Base-by-base conservation (phyloP, 1,140 invertebrate species). In the Pachyrhynchus sulphureomaculatus region DNA sequence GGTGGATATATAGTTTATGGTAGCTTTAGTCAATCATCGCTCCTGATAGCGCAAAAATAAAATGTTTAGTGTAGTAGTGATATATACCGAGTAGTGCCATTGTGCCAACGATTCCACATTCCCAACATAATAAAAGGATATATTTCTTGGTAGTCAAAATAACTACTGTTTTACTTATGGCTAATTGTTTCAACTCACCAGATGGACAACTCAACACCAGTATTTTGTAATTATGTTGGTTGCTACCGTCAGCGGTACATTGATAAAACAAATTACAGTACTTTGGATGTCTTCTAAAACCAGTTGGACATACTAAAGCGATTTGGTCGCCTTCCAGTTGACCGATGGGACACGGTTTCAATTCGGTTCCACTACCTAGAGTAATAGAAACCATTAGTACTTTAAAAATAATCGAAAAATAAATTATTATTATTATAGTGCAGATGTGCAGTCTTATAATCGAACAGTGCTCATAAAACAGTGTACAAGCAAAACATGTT, bases 201-300 rank as follows among this genome's bases (percentile, higher is more conserved):
- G 89, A 85, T 4, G 88, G 87, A 76, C 91, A 93, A 44, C 83
- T 84, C 42, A 92, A 82, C 2, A 86, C 80, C 1, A 89, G 79
- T 52, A 92, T 81, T 68, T 88, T 90, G 4, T 89, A 76, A 62
- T 91, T 86, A 69, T 85, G 84, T 29, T 76, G 84, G 17, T 84
- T 77, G 18, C 6, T 29, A 29, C 67, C 47, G 47, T 83, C 82
- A 56, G 80, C 81, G 12, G 84, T 87, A 72, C 91, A 93, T 73
- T 93, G 90, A 68, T 93, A 93, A 76, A 92, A 91, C 36, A 90
- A 74, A 72, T 92, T 88, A 69, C 91, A 93, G 68, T 89, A 86
- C 72, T 90, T 88, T 0, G 90, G 89, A 81, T 93, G 90, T 62
- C 89, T 82, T 68, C 82, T 82, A 76, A 92, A 92, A 29, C 89